A percentile compares a stretch with the other conserved stretches of the same genome.
These are phyloP conservation scores for Centruroides vittatus DNA, from an alignment of 1,140 invertebrate species.

Conservation along the genomic window DNA sequence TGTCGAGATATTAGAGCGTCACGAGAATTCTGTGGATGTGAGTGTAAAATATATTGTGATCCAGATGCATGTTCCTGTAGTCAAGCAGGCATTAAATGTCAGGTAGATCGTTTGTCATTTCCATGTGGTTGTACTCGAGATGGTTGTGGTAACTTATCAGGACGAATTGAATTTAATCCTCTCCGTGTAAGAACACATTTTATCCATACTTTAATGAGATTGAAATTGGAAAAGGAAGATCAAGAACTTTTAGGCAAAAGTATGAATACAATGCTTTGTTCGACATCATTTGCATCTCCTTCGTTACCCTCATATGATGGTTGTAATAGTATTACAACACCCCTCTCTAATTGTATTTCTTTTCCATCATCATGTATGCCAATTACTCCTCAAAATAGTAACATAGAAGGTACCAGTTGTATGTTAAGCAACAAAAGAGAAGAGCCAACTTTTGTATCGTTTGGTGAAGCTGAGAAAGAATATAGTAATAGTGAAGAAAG, in stretches of 20 bases:
- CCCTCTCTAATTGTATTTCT: slow-evolving; percentile 9
- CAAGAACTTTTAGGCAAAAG: slow-evolving; percentile 4
- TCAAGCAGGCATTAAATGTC: slow-evolving; percentile 88
- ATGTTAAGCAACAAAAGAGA: too few species aligned
- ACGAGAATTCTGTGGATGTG: slow-evolving; percentile 86
- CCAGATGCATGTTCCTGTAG: slow-evolving; percentile 89
- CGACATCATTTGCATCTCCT: slow-evolving; percentile 1
- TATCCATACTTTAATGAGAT: slow-evolving; percentile 87
- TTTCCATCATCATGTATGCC: slow-evolving; percentile 6
- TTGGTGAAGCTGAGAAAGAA: slow-evolving; percentile 12
- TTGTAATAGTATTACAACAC: slow-evolving; percentile 2
- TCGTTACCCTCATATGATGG: slow-evolving; percentile 9
- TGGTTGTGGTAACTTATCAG: slow-evolving; percentile 80
- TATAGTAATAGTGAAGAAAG: neutral
- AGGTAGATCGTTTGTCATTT: slow-evolving; percentile 87
- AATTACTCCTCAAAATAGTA: slow-evolving; percentile 1
- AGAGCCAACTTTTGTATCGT: slow-evolving; percentile 11
- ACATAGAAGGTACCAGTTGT: neutral
- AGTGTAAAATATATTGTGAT: slow-evolving; percentile 84
- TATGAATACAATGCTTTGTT: neutral
- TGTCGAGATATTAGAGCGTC: slow-evolving; percentile 82
- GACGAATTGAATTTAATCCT: slow-evolving; percentile 91
- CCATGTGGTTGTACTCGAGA: slow-evolving; percentile 91
- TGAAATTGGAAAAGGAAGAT: slow-evolving; percentile 78
- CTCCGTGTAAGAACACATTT: slow-evolving; percentile 92